phyloP scores from a whole-genome alignment of 1,140 invertebrate species.

The Dendrolimus kikuchii region DNA sequence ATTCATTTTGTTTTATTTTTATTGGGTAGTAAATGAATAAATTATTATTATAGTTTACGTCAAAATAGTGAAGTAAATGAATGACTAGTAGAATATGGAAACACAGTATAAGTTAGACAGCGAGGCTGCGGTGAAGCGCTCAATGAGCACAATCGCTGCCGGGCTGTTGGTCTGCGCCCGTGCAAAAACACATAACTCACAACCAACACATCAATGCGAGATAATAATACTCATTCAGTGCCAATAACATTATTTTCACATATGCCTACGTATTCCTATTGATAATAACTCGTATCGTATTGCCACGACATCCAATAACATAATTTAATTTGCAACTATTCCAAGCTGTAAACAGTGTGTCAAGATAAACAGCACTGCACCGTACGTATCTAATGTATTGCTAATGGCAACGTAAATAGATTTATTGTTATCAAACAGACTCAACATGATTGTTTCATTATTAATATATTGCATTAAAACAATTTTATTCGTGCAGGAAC shows the following conservation, averaged over 20 bases:
- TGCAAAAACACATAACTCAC: slow-evolving; percentile 37
- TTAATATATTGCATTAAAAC: too few relatives aligned
- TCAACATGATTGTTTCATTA: too few relatives aligned
- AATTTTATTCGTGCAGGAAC: too few relatives aligned
- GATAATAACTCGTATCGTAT: too few relatives aligned
- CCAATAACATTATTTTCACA: slow-evolving; percentile 34
- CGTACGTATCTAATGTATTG: not conserved
- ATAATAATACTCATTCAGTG: slow-evolving; percentile 44
- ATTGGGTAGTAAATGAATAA: too few relatives aligned
- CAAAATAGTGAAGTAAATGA: not conserved
- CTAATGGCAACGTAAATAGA: too few relatives aligned
- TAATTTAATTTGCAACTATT: too few relatives aligned
- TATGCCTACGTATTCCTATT: slow-evolving; percentile 4
- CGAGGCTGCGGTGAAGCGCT: slow-evolving; percentile 28
- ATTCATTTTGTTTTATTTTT: too few relatives aligned
- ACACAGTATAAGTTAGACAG: slow-evolving; percentile 33
- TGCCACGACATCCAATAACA: too few relatives aligned
- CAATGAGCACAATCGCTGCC: not conserved
- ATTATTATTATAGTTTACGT: too few relatives aligned
- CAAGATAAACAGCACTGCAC: slow-evolving; percentile 3
- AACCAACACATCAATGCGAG: slow-evolving; percentile 22
- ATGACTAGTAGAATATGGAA: slow-evolving; percentile 3
- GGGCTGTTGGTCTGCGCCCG: too few relatives aligned
- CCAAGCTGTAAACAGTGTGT: not conserved
- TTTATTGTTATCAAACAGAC: too few relatives aligned